Evolutionary conservation across 2,888 invertebrate species (phyloP), one percentile per base, ranked within the genome.

Genomic region (Liopterus haemorrhoidalis): DNA sequence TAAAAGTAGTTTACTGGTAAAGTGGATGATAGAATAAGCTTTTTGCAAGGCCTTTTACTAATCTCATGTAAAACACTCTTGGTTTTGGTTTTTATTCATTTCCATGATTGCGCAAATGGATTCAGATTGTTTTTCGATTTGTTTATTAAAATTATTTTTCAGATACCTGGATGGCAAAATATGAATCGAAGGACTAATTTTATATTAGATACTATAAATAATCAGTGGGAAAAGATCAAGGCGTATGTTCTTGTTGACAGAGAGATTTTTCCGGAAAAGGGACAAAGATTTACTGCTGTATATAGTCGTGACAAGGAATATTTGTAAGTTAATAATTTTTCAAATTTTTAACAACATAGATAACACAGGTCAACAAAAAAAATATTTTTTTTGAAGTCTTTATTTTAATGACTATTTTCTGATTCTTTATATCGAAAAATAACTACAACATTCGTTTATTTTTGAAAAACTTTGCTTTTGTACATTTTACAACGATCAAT

Each of bases 271-370:
- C 91, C 91, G 0, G 79, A 81, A 49, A 78, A 82, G 58, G 78
- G 79, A 42, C 85, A 88, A 56, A 76, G 84, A 41, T 87, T 91
- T 58, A 90, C 91, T 18, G 89, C 91, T 25, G 84, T 90, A 45
- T 95, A 90, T 67, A 85, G 86, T 52, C 79, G 89, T 55, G 92
- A 93, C 62, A 90, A 89, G 66, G 89, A 92, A 69, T 94, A 93
- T 69, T 74, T 95, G 85, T 90, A 69, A 82, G 86, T 78, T 40
- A 30, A 28, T 24, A 39, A 3, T 38, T 19, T 19, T 27, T 25
- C 31, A 21, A 38, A 14, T 12, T 24, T 48, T 41, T 15, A 28
- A 16, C 9, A 12, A 40, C 3, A 20, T 40, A n/a, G n/a, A n/a
- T n/a, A n/a, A n/a, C n/a, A n/a, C 22, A 37, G 15, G 18, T 32